A percentile compares a stretch with the other conserved stretches of the same genome.
phyloP scores from a whole-genome alignment of 2,888 invertebrate genomes.

The Alsophila aescularia region DNA sequence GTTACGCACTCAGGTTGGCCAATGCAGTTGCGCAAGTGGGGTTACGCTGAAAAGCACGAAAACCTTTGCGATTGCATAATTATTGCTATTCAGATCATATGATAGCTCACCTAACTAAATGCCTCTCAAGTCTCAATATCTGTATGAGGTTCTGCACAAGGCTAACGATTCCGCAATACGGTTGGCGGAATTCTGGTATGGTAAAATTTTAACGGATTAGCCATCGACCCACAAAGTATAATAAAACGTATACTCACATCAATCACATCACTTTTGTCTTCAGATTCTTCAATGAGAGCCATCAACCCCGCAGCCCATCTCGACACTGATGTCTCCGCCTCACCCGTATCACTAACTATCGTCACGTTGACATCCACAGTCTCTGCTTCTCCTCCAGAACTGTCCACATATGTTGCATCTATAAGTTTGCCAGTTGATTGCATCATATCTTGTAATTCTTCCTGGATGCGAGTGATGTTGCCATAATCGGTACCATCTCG shows the following conservation, averaged over 20 bases:
- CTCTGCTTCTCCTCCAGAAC: conserved; percentile 55
- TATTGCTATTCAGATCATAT: too few relatives aligned
- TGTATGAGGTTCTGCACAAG: too few relatives aligned
- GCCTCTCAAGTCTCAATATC: too few relatives aligned
- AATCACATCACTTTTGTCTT: conserved; percentile 60
- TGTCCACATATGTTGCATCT: conserved; percentile 63
- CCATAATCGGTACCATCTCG: conserved; percentile 79
- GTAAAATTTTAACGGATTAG: too few relatives aligned
- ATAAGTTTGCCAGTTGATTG: conserved; percentile 50
- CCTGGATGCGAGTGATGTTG: conserved; percentile 66
- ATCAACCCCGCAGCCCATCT: conserved; percentile 70
- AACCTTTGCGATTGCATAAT: too few relatives aligned
- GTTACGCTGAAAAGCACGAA: too few relatives aligned
- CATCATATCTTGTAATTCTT: conserved; percentile 47
- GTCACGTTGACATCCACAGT: conserved; percentile 74
- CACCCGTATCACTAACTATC: conserved; percentile 65
- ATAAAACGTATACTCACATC: conserved; percentile 59
- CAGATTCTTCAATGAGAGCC: conserved; percentile 73
- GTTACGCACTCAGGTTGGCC: too few relatives aligned
- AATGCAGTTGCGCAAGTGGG: too few relatives aligned
- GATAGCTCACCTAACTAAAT: too few relatives aligned
- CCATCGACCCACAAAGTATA: too few relatives aligned
- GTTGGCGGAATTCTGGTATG: too few relatives aligned
- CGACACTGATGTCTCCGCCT: conserved; percentile 57
- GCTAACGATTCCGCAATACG: too few relatives aligned